Conservation (phyloP, 2,888 invertebrate genomes). For the Drosophila tripunctata region DNA sequence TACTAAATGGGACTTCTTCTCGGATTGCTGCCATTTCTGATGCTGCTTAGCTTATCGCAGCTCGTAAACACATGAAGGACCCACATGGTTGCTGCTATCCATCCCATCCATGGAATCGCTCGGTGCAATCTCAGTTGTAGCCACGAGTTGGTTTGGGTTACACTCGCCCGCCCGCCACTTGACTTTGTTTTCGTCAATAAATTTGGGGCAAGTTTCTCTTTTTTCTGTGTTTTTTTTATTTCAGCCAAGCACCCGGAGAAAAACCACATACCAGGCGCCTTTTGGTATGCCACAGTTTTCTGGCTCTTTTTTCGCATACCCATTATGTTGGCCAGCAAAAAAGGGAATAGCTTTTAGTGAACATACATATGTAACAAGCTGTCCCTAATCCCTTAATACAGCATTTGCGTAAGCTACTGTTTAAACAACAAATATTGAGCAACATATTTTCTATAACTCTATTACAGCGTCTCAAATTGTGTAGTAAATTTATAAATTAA, state of each 20-base stretch:
- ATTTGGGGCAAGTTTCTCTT: constrained; percentile 56
- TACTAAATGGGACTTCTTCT: constrained; percentile 53
- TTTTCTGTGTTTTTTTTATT: constrained; percentile 20
- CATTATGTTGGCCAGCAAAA: background rate
- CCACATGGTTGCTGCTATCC: constrained; percentile 28
- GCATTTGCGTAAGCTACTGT: background rate
- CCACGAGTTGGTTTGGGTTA: constrained; percentile 18
- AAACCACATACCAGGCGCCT: constrained; percentile 68
- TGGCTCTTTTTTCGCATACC: constrained; percentile 1
- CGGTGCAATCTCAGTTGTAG: constrained; percentile 53
- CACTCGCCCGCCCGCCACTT: constrained; percentile 55
- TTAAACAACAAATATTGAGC: no score
- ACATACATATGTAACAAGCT: background rate
- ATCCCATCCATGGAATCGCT: constrained; percentile 31
- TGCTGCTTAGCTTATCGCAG: constrained; percentile 62
- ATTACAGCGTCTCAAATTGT: no score
- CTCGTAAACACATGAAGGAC: constrained; percentile 69
- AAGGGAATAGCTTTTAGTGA: background rate
- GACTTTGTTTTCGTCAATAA: constrained; percentile 76
- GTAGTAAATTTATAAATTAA: no score
- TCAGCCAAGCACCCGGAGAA: constrained; percentile 27
- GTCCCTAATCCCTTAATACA: no score
- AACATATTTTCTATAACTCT: no score
- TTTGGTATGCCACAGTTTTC: constrained; percentile 61
- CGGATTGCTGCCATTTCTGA: constrained; percentile 9